A percentile compares a stretch with the other conserved stretches of the same genome.
Conservation (phyloP, 2,888 invertebrate species). For the Caenorhabditis becei region DNA sequence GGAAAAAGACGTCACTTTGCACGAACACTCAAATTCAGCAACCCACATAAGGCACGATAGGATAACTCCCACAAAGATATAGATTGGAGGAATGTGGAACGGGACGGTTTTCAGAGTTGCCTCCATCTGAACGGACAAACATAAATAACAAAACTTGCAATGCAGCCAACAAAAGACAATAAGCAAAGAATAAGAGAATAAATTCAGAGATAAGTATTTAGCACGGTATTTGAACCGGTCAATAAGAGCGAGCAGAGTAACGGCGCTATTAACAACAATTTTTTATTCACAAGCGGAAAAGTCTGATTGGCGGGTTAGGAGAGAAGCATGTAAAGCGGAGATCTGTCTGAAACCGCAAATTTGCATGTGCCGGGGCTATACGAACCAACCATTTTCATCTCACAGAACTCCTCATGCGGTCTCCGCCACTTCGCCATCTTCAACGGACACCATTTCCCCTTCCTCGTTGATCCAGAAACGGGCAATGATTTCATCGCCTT, state of each 20-base stretch:
- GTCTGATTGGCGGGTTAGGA: too few relatives aligned
- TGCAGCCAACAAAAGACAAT: background rate
- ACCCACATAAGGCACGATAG: slow-evolving; percentile 21
- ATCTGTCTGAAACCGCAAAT: background rate
- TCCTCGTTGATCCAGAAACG: background rate
- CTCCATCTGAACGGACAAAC: slow-evolving; percentile 28
- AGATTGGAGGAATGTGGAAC: slow-evolving; percentile 36
- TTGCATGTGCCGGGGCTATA: background rate
- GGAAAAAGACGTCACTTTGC: slow-evolving; percentile 3
- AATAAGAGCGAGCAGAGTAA: background rate
- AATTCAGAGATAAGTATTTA: background rate
- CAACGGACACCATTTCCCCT: background rate
- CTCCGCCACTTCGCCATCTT: background rate
- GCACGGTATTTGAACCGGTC: slow-evolving; percentile 1
- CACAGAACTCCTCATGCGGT: background rate
- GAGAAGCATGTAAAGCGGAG: too few relatives aligned
- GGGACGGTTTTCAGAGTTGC: background rate
- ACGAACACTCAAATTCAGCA: background rate
- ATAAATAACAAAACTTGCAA: background rate
- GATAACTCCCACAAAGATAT: slow-evolving; percentile 22
- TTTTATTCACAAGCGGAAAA: too few relatives aligned
- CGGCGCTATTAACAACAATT: too few relatives aligned
- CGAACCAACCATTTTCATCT: background rate
- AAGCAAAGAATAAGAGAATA: background rate
- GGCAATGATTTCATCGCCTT: background rate